Conservation (phyloP, 2,888 invertebrate genomes). For the Drosophila meridionalis region DNA sequence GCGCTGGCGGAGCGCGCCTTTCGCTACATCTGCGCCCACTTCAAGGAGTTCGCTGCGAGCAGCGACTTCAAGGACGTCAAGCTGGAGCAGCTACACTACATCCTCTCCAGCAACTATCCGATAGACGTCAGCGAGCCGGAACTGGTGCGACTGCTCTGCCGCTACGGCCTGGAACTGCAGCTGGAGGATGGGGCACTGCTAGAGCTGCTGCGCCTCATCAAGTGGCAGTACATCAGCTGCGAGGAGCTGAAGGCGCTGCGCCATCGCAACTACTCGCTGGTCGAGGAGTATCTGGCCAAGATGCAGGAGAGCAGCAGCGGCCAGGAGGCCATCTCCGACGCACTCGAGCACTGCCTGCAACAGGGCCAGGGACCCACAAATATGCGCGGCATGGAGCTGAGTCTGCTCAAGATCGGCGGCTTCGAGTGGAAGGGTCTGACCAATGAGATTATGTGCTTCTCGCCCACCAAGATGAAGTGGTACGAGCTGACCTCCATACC, state of each 20-base stretch:
- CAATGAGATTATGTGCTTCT: slow-evolving; percentile 89
- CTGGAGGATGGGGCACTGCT: slow-evolving; percentile 42
- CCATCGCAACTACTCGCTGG: slow-evolving; percentile 50
- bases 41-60: slow-evolving; percentile 87
- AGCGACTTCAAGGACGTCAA: slow-evolving; percentile 88
- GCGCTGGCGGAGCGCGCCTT: slow-evolving; percentile 87
- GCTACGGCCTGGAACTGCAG: slow-evolving; percentile 55
- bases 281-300: slow-evolving; percentile 48
- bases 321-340: slow-evolving; percentile 1
- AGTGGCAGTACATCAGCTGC: slow-evolving; percentile 56
- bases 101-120: slow-evolving; percentile 88
- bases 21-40: slow-evolving; percentile 88
- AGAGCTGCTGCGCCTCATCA: slow-evolving; percentile 54
- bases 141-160: slow-evolving; percentile 59
- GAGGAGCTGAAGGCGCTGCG: slow-evolving; percentile 47
- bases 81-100: slow-evolving; percentile 87
- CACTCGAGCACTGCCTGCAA: slow-evolving; percentile 16
- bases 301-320: slow-evolving; percentile 14
- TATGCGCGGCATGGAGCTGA: slow-evolving; percentile 89
- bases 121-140: slow-evolving; percentile 86
- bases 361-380: slow-evolving; percentile 83
- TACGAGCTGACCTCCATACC: slow-evolving; percentile 89
- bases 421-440: slow-evolving; percentile 89
- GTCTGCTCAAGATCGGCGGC: slow-evolving; percentile 89
- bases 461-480: slow-evolving; percentile 87